Evolutionary conservation across 2,797 vertebrate species (phyloP).

Genomic region (Gambusia yucatana): DNA sequence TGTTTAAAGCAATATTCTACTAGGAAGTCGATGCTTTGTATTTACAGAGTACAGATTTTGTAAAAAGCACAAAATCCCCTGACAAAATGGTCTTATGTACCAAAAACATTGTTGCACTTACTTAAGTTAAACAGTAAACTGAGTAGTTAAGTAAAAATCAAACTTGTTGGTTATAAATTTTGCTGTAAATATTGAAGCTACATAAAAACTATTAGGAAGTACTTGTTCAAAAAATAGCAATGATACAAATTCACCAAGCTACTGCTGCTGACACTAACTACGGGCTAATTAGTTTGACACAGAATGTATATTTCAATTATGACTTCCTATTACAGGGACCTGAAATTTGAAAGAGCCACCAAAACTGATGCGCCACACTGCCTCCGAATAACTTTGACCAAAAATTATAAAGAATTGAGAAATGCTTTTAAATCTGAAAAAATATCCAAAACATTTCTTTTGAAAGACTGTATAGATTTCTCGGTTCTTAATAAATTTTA

Average conservation of each 20-base stretch:
- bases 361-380: neutral
- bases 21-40: neutral
- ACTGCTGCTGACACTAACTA: neutral
- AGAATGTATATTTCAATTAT: neutral
- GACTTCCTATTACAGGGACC: neutral
- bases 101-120: neutral
- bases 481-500: neutral
- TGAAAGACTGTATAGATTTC: neutral
- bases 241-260: neutral
- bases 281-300: neutral
- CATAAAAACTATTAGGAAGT: neutral
- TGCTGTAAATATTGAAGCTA: neutral
- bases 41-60: neutral
- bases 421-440: too few relatives aligned
- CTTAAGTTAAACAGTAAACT: too few relatives aligned
- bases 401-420: neutral
- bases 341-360: neutral
- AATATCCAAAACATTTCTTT: neutral
- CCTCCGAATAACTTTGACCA: too few relatives aligned
- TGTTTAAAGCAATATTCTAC: too few relatives aligned
- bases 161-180: neutral
- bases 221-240: too few relatives aligned
- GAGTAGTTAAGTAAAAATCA: neutral
- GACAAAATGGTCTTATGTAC: neutral
- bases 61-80: neutral